phyloP scores from a whole-genome alignment of 2,113 vertebrate species.

The Hepsetus odoe region DNA sequence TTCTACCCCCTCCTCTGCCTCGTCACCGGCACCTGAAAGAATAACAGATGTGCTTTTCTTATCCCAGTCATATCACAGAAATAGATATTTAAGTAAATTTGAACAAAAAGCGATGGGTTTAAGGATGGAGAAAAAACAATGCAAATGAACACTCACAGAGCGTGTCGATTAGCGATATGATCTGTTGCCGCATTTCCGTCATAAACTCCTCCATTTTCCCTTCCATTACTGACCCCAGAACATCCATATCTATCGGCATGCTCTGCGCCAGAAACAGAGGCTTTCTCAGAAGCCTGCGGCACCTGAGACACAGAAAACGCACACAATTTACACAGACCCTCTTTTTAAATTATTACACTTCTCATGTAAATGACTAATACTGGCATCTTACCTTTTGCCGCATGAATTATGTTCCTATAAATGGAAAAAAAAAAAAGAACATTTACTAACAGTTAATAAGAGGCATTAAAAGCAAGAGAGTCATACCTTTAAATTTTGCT shows the following conservation, averaged over 20 bases:
- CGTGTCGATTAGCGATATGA: slow-evolving; percentile 50
- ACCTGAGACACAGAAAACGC: slow-evolving; percentile 53
- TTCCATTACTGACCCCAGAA: slow-evolving; percentile 64
- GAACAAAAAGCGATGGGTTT: not conserved
- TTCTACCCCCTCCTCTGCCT: slow-evolving; percentile 15
- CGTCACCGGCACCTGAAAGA: slow-evolving; percentile 47
- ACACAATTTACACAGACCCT: not conserved
- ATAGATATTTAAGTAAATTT: no score
- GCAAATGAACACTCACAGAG: slow-evolving; percentile 60
- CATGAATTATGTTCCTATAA: slow-evolving; percentile 55
- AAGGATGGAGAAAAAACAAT: not conserved
- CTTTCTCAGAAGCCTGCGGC: slow-evolving; percentile 62
- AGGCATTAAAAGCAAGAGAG: not conserved
- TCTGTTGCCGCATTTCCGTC: slow-evolving; percentile 49
- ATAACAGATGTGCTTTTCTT: not conserved
- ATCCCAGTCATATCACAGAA: not conserved
- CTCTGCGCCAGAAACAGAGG: slow-evolving; percentile 69
- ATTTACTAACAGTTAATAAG: not conserved
- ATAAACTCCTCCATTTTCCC: slow-evolving; percentile 69
- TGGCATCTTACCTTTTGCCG: slow-evolving; percentile 46
- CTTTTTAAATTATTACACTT: not conserved
- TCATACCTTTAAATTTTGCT: no score
- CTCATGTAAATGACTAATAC: not conserved
- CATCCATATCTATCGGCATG: slow-evolving; percentile 63
- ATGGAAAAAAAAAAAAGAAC: no score